Percentiles rank a stretch among this genome's conserved stretches.
Evolutionary conservation across 2,797 vertebrate species (phyloP).

Genomic region (Eutrigla gurnardus): DNA sequence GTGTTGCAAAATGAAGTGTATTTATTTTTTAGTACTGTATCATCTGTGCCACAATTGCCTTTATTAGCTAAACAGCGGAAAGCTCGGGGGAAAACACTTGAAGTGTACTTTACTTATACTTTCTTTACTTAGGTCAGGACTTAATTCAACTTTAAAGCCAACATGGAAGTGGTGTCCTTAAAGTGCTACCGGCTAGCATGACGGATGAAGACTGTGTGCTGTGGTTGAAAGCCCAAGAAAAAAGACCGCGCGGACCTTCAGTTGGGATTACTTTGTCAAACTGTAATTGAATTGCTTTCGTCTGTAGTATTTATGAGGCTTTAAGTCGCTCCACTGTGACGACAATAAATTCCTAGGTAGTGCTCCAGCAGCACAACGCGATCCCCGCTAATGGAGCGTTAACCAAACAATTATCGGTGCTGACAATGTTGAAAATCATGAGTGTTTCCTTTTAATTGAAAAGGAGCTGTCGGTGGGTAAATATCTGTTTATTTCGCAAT

Average conservation of each 20-base stretch:
- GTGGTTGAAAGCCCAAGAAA: neutral
- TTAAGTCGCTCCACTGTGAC: neutral
- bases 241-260: neutral
- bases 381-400: constrained; percentile 26
- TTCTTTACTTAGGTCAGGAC: neutral
- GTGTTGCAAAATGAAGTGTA: neutral
- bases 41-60: neutral
- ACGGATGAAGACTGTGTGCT: neutral
- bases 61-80: neutral
- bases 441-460: constrained; percentile 47
- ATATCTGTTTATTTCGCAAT: constrained; percentile 54
- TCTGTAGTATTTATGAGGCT: neutral
- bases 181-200: neutral
- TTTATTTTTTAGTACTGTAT: neutral
- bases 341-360: neutral
- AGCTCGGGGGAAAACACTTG: neutral
- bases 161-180: neutral
- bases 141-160: neutral
- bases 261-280: neutral
- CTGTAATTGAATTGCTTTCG: neutral
- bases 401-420: constrained; percentile 31
- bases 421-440: constrained; percentile 25
- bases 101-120: neutral
- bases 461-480: constrained; percentile 33
- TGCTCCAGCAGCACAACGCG: constrained; percentile 6